Evolutionary conservation across 2,797 vertebrate genomes (phyloP), one percentile per base, ranked within the genome.

Genomic region (Anisognathus igniventris): DNA sequence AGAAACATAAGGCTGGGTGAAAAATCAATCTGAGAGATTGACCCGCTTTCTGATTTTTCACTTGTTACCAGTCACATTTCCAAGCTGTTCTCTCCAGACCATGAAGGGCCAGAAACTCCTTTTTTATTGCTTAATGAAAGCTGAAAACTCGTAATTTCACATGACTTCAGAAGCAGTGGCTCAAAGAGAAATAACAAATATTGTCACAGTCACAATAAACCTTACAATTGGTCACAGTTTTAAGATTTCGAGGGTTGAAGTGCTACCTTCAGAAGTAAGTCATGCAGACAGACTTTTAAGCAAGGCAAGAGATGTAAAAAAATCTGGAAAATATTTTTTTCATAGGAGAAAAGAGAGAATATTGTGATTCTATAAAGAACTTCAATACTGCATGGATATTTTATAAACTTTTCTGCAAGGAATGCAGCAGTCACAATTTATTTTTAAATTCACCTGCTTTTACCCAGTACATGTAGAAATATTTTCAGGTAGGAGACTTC

Each of bases 11-110:
- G 66, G 71, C 86, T 74, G 64, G 67, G 66, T 92, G 57, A 96
- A 93, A 94, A 94, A 93, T 96, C 96, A 75, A 88, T 93, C 72
- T 6, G 66, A 93, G 40, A 87, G 73, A 96, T 64, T 88, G 83
- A 96, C 81, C 77, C 5, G 79, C 79, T 91, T 91, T 95, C 79
- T 94, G 91, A 94, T 94, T 94, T 94, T 94, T 90, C 79, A 94
- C 70, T 88, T 78, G 66, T 86, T 92, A 90, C 58, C 13, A 96
- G 67, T 90, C 91, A 58, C 60, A 76, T 88, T 95, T 93, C 83
- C 82, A 95, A 91, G 86, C 80, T 93, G 64, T 86, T 93, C 48
- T 92, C 92, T 90, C n/a, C 40, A 54, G 66, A 92, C 39, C 79
- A 86, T 28, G 64, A 95, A 86, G 40, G 53, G 62, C 60, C 76